phyloP scores from a whole-genome alignment of 2,888 invertebrate species.

The Pyralis farinalis region DNA sequence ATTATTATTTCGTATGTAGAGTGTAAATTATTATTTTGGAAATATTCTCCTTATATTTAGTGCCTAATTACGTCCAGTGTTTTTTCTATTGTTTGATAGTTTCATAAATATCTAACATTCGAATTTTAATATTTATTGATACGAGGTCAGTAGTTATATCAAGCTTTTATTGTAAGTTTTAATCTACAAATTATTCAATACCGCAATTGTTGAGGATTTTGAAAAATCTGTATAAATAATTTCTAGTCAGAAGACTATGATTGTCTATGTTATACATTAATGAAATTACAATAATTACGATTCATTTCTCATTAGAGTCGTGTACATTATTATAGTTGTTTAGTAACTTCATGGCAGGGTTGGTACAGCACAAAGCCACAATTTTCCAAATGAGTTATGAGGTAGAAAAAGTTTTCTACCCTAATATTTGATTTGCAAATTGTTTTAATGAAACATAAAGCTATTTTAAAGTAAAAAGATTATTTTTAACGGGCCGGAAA shows the following conservation, averaged over 20 bases:
- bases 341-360: slow-evolving; percentile 9
- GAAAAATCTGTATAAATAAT: slow-evolving; percentile 62
- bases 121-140: slow-evolving; percentile 73
- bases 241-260: slow-evolving; percentile 77
- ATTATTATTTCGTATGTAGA: slow-evolving; percentile 65
- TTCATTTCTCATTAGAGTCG: slow-evolving; percentile 25
- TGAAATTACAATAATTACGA: slow-evolving; percentile 29
- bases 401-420: no score
- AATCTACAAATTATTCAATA: slow-evolving; percentile 43
- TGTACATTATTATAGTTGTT: slow-evolving; percentile 12
- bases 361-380: slow-evolving; percentile 2
- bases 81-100: slow-evolving; percentile 63
- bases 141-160: slow-evolving; percentile 72
- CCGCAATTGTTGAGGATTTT: slow-evolving; percentile 52
- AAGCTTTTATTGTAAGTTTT: slow-evolving; percentile 52
- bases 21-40: slow-evolving; percentile 70
- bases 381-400: no score
- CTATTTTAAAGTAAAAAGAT: no score
- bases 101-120: slow-evolving; percentile 58
- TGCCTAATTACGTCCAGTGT: slow-evolving; percentile 71
- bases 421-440: no score
- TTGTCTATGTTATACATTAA: slow-evolving; percentile 60
- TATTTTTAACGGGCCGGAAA: no score
- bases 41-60: slow-evolving; percentile 61
- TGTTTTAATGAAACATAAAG: no score